Evolutionary conservation across 2,797 vertebrate species (phyloP).

Genomic region (Astyanax mexicanus): DNA sequence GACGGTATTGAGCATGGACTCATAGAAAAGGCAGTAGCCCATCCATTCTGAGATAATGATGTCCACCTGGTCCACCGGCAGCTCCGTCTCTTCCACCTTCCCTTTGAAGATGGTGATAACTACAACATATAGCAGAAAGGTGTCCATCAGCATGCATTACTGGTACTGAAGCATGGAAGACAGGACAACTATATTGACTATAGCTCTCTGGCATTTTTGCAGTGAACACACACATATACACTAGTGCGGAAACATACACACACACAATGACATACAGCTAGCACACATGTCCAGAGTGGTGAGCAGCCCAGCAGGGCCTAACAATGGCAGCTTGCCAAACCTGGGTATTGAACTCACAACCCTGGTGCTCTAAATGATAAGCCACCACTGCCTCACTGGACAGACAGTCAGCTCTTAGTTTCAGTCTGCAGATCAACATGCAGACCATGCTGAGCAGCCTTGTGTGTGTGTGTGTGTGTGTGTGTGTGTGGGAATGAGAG

Average conservation of each 20-base stretch:
- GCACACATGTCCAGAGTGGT: no score
- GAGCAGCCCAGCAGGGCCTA: no score
- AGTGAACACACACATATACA: no score
- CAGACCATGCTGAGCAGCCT: conserved; percentile 25
- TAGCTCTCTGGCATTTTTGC: no score
- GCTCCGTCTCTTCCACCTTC: conserved; percentile 97
- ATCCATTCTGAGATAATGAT: conserved; percentile 99
- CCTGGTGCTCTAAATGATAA: no score
- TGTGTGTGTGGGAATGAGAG: background rate
- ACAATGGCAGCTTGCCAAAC: no score
- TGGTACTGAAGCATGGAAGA: conserved; percentile 15
- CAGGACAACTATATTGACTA: no score
- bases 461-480: background rate
- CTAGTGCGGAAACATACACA: no score
- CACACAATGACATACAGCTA: no score
- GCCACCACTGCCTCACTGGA: no score
- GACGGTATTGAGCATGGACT: conserved; percentile 98
- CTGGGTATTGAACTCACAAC: no score
- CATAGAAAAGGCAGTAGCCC: conserved; percentile 98
- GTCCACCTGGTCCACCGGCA: conserved; percentile 94
- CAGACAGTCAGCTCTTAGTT: background rate
- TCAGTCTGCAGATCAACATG: conserved; percentile 24
- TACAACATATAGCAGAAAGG: conserved; percentile 73
- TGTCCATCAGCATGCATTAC: background rate
- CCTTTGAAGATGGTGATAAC: conserved; percentile 98